Conservation (phyloP, 2,888 invertebrate genomes). For the Drosophila antonietae region DNA sequence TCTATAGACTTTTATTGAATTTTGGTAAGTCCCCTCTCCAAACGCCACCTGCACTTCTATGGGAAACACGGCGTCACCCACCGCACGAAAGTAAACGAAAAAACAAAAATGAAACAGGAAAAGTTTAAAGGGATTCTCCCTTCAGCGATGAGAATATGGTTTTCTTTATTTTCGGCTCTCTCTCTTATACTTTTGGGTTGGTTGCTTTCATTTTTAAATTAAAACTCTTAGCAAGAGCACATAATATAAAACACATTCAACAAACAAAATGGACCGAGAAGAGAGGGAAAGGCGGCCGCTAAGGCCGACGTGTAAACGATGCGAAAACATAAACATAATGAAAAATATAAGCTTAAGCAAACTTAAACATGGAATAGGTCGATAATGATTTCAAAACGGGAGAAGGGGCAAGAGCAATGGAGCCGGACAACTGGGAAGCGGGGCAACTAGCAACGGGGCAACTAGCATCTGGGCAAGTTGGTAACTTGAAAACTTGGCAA, state of each 20-base stretch:
- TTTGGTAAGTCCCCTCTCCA: conserved; percentile 38
- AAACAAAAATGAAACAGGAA: conserved; percentile 50
- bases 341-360: conserved; percentile 68
- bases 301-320: conserved; percentile 64
- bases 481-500: conserved; percentile 10
- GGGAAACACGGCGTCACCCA: conserved; percentile 17
- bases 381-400: conserved; percentile 42
- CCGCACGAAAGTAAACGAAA: conserved; percentile 46
- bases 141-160: conserved; percentile 41
- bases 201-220: conserved; percentile 67
- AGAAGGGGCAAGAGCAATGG: background rate
- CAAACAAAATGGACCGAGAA: conserved; percentile 41
- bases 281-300: conserved; percentile 9
- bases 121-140: conserved; percentile 66
- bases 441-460: too few species aligned
- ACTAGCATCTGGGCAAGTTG: background rate
- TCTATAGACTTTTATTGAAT: conserved; percentile 64
- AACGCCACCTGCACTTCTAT: background rate
- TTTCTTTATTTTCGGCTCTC: conserved; percentile 12
- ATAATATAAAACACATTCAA: conserved; percentile 54
- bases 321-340: conserved; percentile 73
- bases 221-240: conserved; percentile 54
- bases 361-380: conserved; percentile 64
- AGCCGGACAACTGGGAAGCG: background rate
- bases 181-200: conserved; percentile 38